Base-by-base conservation (phyloP, 2,797 vertebrate genomes). In the Kryptolebias ocellatus region DNA sequence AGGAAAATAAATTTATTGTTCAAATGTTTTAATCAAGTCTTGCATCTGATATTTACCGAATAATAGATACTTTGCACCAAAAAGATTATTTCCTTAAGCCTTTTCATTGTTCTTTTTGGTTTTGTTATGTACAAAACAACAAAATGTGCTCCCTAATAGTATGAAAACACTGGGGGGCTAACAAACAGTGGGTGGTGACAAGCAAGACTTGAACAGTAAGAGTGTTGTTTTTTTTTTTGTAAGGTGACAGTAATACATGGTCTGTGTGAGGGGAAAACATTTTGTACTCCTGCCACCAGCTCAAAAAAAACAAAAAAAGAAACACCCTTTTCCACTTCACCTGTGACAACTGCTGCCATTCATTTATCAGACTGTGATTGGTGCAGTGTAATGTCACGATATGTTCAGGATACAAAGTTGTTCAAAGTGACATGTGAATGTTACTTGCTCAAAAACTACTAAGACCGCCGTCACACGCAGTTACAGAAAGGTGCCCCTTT, bases 291-390 rank as follows among this genome's bases (percentile, higher is more conserved):
- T 15, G 45, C 29, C 29, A 60, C 14, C 45, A 59, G 37, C 55
- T 12, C 15, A 20, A 42, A 39, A 39, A 10, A 7, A 34, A 7
- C 1, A 34, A 34, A 34, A 34, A 34, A 34, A 34, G 0, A 34
- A 34, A 34, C 1, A 1, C 9, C 9, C 16, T 15, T 15, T 24
- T 45, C 34, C 56, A 60, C 44, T 53, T 37, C 9, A 37, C 57
- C 57, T 37, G 50, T 46, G 39, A 44, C 57, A 46, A 28, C 28
- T 27, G 57, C 34, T 57, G 34, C 18, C 53, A 67, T 47, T 47
- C 46, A 46, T 34, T 9, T 67, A 67, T 46, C 62, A 51, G 54
- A 44, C 44, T 50, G 20, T 51, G 24, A 31, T 28, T 18, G 64
- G 11, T 49, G 46, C 20, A 56, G 18, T 49, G 27, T 24, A 60